These are phyloP conservation scores for Adelphocoris suturalis DNA, from an alignment of 2,888 invertebrate genomes.

Conservation along the genomic window DNA sequence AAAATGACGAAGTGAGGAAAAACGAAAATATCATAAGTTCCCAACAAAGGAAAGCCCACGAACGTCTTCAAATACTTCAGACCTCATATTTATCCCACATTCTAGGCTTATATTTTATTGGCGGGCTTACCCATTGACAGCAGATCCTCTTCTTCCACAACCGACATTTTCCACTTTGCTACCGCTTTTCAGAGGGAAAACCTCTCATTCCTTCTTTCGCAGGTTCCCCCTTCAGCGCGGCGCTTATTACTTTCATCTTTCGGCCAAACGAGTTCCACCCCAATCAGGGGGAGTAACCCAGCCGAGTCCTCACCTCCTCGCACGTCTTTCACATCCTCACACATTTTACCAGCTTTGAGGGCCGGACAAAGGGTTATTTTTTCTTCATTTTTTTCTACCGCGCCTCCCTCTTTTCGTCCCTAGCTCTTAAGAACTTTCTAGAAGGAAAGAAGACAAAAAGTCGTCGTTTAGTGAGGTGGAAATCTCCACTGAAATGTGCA, in stretches of 20 bases:
- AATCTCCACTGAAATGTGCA: too few relatives aligned
- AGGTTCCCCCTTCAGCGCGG: not conserved
- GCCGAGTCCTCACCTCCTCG: not conserved
- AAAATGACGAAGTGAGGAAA: not conserved
- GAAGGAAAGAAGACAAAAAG: too few relatives aligned
- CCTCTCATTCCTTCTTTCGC: not conserved
- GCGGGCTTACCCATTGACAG: not conserved
- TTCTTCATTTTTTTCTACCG: not conserved
- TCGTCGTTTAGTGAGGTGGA: too few relatives aligned
- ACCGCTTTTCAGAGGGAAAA: not conserved
- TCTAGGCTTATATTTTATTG: constrained; percentile 28
- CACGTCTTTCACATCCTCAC: not conserved
- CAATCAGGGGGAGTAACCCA: constrained; percentile 30
- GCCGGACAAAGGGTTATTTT: not conserved
- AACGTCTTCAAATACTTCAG: not conserved
- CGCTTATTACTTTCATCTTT: constrained; percentile 35
- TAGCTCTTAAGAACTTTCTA: too few relatives aligned
- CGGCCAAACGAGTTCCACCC: constrained; percentile 28
- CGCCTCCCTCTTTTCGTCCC: not conserved
- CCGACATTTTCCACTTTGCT: constrained; percentile 32
- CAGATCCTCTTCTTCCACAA: not conserved
- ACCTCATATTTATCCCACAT: not conserved
- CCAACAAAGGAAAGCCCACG: not conserved
- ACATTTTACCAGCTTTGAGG: constrained; percentile 7
- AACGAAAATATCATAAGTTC: not conserved